phyloP scores from a whole-genome alignment of 2,888 invertebrate genomes.

The Lochmaea capreae region DNA sequence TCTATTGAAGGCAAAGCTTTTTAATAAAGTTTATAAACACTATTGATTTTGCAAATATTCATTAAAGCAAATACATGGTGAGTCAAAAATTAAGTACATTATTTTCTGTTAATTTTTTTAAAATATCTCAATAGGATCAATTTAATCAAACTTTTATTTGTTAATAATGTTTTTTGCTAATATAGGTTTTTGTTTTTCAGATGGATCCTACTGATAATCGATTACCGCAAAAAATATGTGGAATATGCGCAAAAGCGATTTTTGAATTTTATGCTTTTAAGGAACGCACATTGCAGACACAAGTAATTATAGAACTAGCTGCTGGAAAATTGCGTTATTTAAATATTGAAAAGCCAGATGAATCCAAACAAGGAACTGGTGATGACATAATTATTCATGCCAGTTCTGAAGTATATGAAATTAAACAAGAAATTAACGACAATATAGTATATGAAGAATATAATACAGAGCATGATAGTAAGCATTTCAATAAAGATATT shows the following conservation, averaged over 20 bases:
- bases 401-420: not conserved
- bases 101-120: too few relatives aligned
- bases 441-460: not conserved
- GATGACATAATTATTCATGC: not conserved
- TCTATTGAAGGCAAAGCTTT: too few relatives aligned
- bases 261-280: conserved; percentile 7
- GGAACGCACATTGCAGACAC: not conserved
- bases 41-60: too few relatives aligned
- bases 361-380: not conserved
- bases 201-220: not conserved
- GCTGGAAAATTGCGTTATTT: conserved; percentile 4
- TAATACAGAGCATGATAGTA: not conserved
- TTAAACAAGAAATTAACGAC: not conserved
- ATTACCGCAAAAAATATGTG: conserved; percentile 1
- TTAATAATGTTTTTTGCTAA: not conserved
- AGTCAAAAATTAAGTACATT: too few relatives aligned
- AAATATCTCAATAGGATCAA: too few relatives aligned
- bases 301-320: conserved; percentile 1
- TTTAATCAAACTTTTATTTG: too few relatives aligned
- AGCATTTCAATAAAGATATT: not conserved
- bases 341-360: not conserved
- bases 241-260: not conserved
- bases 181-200: not conserved
- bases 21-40: too few relatives aligned
- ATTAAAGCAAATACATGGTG: too few relatives aligned